A percentile compares a stretch with the other conserved stretches of the same genome.
These are phyloP conservation scores for Adoxophyes honmai DNA, from an alignment of 1,140 invertebrate species.

Conservation along the genomic window DNA sequence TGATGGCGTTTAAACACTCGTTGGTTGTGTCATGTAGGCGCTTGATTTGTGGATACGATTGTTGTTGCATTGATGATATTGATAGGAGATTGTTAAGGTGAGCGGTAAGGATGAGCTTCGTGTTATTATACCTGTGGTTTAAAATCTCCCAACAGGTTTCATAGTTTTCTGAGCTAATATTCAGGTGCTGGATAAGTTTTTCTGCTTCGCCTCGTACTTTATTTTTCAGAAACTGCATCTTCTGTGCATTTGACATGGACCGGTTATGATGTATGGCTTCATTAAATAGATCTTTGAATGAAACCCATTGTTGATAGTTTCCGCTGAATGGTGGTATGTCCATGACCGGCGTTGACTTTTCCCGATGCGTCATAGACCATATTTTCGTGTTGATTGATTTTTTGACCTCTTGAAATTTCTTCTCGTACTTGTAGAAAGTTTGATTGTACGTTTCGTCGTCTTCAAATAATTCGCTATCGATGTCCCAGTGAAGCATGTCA, in stretches of 20 bases:
- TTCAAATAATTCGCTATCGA: neutral
- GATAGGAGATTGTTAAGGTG: slow-evolving; percentile 23
- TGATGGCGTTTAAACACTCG: slow-evolving; percentile 27
- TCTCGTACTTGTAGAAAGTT: too few species aligned
- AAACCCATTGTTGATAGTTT: slow-evolving; percentile 21
- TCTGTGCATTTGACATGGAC: neutral
- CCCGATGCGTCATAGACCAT: slow-evolving; percentile 16
- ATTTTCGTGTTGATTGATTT: neutral
- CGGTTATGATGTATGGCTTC: neutral
- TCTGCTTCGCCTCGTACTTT: too few species aligned
- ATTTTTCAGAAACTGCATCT: too few species aligned
- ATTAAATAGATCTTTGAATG: slow-evolving; percentile 17
- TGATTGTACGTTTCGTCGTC: slow-evolving; percentile 15
- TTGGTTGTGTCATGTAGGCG: slow-evolving; percentile 24
- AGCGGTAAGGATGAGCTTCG: slow-evolving; percentile 21
- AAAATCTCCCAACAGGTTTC: too few species aligned
- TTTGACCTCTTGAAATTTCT: too few species aligned
- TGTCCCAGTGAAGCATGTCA: neutral
- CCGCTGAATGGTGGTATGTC: slow-evolving; percentile 21
- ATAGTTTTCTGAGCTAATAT: too few species aligned
- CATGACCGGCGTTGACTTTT: slow-evolving; percentile 19
- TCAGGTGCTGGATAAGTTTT: too few species aligned
- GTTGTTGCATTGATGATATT: slow-evolving; percentile 22
- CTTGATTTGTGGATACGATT: slow-evolving; percentile 15
- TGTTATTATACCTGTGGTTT: slow-evolving; percentile 25